These are phyloP conservation scores for Glossophaga mutica DNA, from an alignment of 2,797 vertebrate species.

Conservation along the genomic window DNA sequence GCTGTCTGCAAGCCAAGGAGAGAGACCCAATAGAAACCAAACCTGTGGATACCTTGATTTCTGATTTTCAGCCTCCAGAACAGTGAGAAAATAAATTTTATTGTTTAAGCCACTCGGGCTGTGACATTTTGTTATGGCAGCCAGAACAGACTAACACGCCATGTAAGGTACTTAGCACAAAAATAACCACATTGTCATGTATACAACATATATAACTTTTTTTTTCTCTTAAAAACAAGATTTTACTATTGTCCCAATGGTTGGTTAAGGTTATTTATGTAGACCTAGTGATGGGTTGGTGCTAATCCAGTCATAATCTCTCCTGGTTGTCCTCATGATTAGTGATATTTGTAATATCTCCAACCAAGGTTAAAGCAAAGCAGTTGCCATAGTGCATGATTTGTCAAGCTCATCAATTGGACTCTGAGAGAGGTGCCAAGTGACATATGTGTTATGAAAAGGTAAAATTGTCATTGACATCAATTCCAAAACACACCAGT, in stretches of 20 bases:
- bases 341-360: background rate
- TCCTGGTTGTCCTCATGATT: background rate
- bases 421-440: background rate
- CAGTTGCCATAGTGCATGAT: background rate
- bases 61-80: background rate
- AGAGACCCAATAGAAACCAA: background rate
- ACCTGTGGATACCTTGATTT: background rate
- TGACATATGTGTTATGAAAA: background rate
- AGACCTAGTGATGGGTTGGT: background rate
- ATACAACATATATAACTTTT: background rate
- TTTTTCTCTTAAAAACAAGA: background rate
- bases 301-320: background rate
- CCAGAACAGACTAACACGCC: background rate
- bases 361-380: background rate
- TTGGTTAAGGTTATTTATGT: background rate
- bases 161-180: background rate
- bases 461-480: background rate
- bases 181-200: background rate
- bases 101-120: background rate
- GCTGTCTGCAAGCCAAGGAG: background rate
- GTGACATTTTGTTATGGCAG: background rate
- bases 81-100: background rate
- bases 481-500: background rate
- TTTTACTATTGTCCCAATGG: background rate
- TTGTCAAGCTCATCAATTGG: background rate